Base-by-base conservation (phyloP, 2,888 invertebrate species). In the Brenthis daphne region DNA sequence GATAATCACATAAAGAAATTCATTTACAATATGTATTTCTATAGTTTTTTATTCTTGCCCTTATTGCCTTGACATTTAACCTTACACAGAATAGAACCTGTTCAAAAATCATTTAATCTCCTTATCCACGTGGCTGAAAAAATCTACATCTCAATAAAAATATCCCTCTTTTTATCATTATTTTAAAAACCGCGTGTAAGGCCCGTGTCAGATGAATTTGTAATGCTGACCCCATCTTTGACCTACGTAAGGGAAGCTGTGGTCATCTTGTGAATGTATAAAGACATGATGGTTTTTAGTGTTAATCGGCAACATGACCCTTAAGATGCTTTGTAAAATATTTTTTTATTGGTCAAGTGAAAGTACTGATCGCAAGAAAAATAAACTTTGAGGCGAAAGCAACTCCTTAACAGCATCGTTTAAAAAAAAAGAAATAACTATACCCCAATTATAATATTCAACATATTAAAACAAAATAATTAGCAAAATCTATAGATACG, bases 161-260 rank as follows among this genome's bases (percentile, higher is more conserved):
- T 68, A 51, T 70, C 72, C 72, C 68, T 66, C 57, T 69, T 70
- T 55, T 66, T 67, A 67, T 2, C 14, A 51, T 50, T 63, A 51
- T 67, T 68, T 72, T 64, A 73, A 74, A 74, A 74, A 73, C 67
- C 80, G 82, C 76, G 83, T 81, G 84, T 76, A 71, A 20, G 76
- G 51, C 83, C 78, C 82, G 84, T 77, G 80, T 68, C 74, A 68
- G 61, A 68, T 73, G 56, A 74, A 73, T 69, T 74, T 77, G 76
- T 77, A 77, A 77, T 74, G 71, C 71, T 81, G 80, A 83, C 81
- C 81, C 76, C 65, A 72, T 70, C 67, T 13, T 70, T 77, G 76
- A 78, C 80, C 81, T 76, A 53, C 33, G 60, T 67, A 57, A 79
- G 79, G 82, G 83, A 84, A 81, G 79, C 81, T 80, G 79, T 65